These are phyloP conservation scores for Aphrophora alni DNA, from an alignment of 2,888 invertebrate species.

Conservation along the genomic window DNA sequence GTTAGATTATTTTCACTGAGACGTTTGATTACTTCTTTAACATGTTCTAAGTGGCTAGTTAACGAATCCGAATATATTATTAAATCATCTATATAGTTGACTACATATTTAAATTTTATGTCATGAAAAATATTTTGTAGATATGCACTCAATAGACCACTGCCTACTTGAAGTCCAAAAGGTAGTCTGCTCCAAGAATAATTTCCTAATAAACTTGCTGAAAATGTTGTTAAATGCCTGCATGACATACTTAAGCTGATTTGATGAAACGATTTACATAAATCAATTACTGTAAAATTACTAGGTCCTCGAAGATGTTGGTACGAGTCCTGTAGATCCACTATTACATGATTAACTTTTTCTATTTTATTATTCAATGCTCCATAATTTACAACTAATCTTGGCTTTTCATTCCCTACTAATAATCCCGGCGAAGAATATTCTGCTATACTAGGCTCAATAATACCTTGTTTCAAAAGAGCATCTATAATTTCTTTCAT, in stretches of 20 bases:
- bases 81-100: constrained; percentile 19
- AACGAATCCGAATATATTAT: not conserved
- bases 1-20: not conserved
- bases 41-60: not conserved
- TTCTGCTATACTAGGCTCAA: not conserved
- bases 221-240: not conserved
- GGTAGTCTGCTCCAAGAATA: not conserved
- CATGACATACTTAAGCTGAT: not conserved
- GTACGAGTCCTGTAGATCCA: not conserved
- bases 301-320: not conserved
- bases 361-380: no score
- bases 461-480: constrained; percentile 6
- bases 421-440: constrained; percentile 11
- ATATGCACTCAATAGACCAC: not conserved
- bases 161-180: constrained; percentile 10
- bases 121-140: constrained; percentile 18
- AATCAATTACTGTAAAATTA: constrained; percentile 14
- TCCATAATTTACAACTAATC: constrained; percentile 12
- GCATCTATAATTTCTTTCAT: constrained; percentile 10
- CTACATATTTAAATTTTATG: constrained; percentile 22
- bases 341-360: no score
- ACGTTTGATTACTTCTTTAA: not conserved
- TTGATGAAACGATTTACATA: constrained; percentile 10
- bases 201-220: not conserved
- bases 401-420: constrained; percentile 6